Evolutionary conservation across 2,888 invertebrate genomes (phyloP), one percentile per base, ranked within the genome.

Genomic region (Melanotus villosus): DNA sequence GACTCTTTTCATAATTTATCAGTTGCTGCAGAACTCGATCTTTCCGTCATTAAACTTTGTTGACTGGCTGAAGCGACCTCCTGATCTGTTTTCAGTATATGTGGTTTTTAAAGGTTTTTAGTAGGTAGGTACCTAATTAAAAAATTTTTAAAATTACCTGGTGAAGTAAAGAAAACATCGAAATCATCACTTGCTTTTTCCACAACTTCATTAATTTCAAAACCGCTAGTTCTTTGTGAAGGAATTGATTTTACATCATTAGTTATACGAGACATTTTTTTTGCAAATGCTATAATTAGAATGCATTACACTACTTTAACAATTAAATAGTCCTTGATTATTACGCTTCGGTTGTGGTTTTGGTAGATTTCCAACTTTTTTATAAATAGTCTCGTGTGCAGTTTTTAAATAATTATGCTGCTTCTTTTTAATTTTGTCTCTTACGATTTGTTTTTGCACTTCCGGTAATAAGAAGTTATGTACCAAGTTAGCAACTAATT

Each of bases 401-500:
- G 80, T 79, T 64, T 76, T 79, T 45, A 87, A 75, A 73, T 85
- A 83, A 63, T 79, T 77, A 54, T 81, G 80, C 71, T 87, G 86
- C 57, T 80, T 80, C 7, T 81, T 67, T 32, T 78, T 80, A 60
- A 86, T 82, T 69, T 81, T 82, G 52, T 84, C 78, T 14, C 86
- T 80, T 0, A 84, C 81, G 1, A 86, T 76, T 23, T 80, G 75
- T 43, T 86, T 86, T 74, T 88, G 85, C 0, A 88, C 86, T 73
- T 88, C 87, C 0, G 89, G 89, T 30, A 90, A 77, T 0, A 90
- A 81, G 80, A 89, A 89, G 75, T 89, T 88, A 57, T 89, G 89
- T 0, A 90, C 87, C 74, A 90, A 73, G 73, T 89, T 87, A 0
- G 89, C 88, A 0, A 89, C 86, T 47, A 87, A 59, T 79, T 89